Conservation (phyloP, 1,140 invertebrate species). For the Cydia amplana region DNA sequence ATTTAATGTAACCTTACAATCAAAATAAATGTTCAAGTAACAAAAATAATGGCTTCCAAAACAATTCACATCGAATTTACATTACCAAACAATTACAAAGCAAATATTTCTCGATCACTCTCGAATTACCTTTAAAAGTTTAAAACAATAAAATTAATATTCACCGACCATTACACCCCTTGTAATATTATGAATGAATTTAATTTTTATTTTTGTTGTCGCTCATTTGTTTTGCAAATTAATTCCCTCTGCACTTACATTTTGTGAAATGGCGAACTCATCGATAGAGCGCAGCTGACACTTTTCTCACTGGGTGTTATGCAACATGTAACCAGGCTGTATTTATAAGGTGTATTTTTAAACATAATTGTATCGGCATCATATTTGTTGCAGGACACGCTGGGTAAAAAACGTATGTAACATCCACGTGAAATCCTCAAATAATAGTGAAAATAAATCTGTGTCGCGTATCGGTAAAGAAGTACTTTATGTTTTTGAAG, state of each 20-base stretch:
- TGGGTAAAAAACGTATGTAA: too few species aligned
- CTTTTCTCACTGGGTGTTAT: constrained; percentile 12
- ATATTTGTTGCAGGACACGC: too few species aligned
- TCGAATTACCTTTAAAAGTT: background rate
- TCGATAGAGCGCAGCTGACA: constrained; percentile 30
- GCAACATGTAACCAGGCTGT: constrained; percentile 9
- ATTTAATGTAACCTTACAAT: too few species aligned
- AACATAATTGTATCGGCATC: too few species aligned
- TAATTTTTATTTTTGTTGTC: constrained; percentile 12
- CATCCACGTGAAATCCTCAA: too few species aligned
- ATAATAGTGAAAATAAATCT: too few species aligned
- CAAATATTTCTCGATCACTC: background rate
- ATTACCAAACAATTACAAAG: background rate
- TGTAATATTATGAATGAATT: constrained; percentile 23
- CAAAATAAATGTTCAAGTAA: too few species aligned
- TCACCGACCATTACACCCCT: constrained; percentile 20
- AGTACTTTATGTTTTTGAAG: too few species aligned
- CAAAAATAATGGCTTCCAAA: too few species aligned
- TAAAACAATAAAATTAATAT: constrained; percentile 8
- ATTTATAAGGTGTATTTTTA: background rate
- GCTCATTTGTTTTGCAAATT: constrained; percentile 32
- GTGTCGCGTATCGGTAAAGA: too few species aligned
- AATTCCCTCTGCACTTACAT: constrained; percentile 18
- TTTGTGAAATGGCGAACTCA: constrained; percentile 25
- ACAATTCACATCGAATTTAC: background rate